These are phyloP conservation scores for Drosophila gaucha DNA, from an alignment of 2,888 invertebrate species.

Conservation along the genomic window DNA sequence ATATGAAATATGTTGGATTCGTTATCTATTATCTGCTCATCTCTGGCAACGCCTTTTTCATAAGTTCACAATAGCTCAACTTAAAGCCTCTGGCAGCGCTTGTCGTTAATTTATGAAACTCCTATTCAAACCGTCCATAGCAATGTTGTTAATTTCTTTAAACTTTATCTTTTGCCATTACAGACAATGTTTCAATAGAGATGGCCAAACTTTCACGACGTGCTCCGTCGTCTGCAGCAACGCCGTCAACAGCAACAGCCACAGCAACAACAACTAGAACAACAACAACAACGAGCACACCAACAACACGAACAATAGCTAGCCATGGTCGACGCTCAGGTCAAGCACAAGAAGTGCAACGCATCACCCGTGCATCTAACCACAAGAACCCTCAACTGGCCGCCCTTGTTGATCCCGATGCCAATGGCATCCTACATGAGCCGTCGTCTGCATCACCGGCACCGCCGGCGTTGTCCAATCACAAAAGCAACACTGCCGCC, in stretches of 20 bases:
- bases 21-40: background rate
- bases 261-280: slow-evolving; percentile 48
- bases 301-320: slow-evolving; percentile 37
- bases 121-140: background rate
- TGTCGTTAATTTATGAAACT: background rate
- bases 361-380: slow-evolving; percentile 27
- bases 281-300: slow-evolving; percentile 54
- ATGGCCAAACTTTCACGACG: slow-evolving; percentile 85
- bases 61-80: background rate
- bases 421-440: slow-evolving; percentile 27
- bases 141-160: background rate
- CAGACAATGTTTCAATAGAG: slow-evolving; percentile 85
- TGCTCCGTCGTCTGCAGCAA: slow-evolving; percentile 81
- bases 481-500: slow-evolving; percentile 55
- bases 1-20: no score
- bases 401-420: slow-evolving; percentile 60
- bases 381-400: slow-evolving; percentile 36
- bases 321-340: slow-evolving; percentile 28
- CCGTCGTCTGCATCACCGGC: slow-evolving; percentile 49
- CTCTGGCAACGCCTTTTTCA: background rate
- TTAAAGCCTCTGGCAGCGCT: background rate
- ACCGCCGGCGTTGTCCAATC: slow-evolving; percentile 52
- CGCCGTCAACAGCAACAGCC: slow-evolving; percentile 65
- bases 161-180: slow-evolving; percentile 31
- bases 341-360: slow-evolving; percentile 33